Evolutionary conservation across 2,888 invertebrate genomes (phyloP), one percentile per base, ranked within the genome.

Genomic region (Girardia tigrina): DNA sequence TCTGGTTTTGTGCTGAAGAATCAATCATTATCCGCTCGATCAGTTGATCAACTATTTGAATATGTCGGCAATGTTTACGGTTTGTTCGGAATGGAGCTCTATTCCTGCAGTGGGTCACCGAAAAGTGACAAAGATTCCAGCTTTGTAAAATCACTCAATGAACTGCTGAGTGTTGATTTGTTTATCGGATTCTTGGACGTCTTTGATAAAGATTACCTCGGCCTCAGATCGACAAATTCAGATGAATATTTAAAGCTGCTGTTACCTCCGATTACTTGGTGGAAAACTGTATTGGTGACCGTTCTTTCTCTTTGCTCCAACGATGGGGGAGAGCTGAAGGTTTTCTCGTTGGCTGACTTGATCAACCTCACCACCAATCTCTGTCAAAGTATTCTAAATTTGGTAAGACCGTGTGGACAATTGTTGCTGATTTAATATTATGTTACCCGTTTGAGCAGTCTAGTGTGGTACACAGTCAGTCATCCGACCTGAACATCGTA

Each of bases 41-140:
- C n/a, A n/a, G n/a, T n/a, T n/a, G n/a, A n/a, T n/a, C n/a, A n/a
- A n/a, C n/a, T n/a, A n/a, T n/a, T n/a, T n/a, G n/a, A n/a, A n/a
- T n/a, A n/a, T 16, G 8, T 56, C n/a, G 56, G 56, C 4, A 16
- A 56, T n/a, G n/a, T 56, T 56, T 56, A 56, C 23, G 56, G 8
- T 12, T 56, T 56, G n/a, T 56, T 56, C n/a, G 56, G 56, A 56
- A 56, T 56, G 56, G 56, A 56, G 23, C 56, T 56, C 23, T 56
- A 56, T 56, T 56, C 56, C 6, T 20, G 23, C 23, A 20, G 20
- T 16, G 56, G 8, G 6, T n/a, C 23, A 4, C 23, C 23, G n/a
- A 56, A 56, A 56, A 12, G 20, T 8, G 20, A 56, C 6, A 56
- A 56, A 56, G 56, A 56, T 56, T 2, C 56, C 6, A 56, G 23